These are phyloP conservation scores for Pygoscelis adeliae DNA, from an alignment of 2,113 vertebrate genomes.

Conservation along the genomic window DNA sequence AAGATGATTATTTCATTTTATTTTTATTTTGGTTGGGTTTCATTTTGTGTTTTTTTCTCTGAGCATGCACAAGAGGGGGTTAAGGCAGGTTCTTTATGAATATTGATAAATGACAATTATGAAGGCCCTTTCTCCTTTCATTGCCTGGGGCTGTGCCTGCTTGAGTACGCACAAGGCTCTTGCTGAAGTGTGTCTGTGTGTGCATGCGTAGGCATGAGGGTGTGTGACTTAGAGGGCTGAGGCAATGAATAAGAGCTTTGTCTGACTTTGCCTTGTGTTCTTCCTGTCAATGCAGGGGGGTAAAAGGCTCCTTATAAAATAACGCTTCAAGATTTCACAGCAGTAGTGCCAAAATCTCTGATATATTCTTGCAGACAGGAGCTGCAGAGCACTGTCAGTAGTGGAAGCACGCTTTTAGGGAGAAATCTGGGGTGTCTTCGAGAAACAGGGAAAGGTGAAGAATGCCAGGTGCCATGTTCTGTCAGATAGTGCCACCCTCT, in stretches of 20 bases:
- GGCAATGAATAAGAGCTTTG: not conserved
- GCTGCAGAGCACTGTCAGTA: not conserved
- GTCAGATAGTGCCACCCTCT: not conserved
- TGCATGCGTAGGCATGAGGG: not conserved
- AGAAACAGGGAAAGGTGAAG: not conserved
- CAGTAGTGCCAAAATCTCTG: not conserved
- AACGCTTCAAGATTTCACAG: not conserved
- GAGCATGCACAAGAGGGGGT: not conserved
- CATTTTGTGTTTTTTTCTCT: not conserved
- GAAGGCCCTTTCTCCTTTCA: not conserved
- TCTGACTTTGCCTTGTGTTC: not conserved
- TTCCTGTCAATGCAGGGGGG: not conserved
- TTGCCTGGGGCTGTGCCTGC: conserved; percentile 51
- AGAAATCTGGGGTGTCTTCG: not conserved
- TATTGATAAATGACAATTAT: conserved; percentile 71
- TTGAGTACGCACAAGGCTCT: not conserved
- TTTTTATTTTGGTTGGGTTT: conserved; percentile 56
- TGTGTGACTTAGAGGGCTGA: not conserved
- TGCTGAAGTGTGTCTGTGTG: not conserved
- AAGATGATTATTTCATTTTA: conserved; percentile 54
- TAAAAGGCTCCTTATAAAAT: not conserved
- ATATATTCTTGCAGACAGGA: not conserved
- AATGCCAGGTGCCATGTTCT: not conserved
- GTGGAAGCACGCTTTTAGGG: not conserved
- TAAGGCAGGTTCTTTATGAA: conserved; percentile 57